Evolutionary conservation across 2,888 invertebrate species (phyloP).

Genomic region (Dilophus febrilis): DNA sequence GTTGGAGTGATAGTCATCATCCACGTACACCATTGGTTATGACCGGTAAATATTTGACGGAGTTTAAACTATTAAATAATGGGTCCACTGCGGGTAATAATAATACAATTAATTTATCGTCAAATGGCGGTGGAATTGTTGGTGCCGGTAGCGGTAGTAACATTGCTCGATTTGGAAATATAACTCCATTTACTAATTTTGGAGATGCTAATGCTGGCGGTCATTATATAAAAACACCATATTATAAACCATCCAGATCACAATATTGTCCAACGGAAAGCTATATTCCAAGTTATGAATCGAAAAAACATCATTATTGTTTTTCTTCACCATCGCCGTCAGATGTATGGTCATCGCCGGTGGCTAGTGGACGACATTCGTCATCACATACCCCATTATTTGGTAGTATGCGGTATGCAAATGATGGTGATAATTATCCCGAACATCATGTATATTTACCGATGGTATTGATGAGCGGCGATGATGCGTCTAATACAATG

Average conservation of each 20-base stretch:
- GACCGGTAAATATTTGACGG: too few relatives aligned
- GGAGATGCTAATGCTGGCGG: too few relatives aligned
- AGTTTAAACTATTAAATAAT: too few relatives aligned
- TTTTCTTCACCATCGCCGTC: conserved; percentile 30
- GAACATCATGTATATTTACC: conserved; percentile 29
- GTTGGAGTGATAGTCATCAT: conserved; percentile 45
- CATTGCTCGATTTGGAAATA: conserved; percentile 2
- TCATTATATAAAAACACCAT: neutral
- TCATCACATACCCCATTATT: conserved; percentile 25
- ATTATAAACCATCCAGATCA: conserved; percentile 16
- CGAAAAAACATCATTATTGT: conserved; percentile 28
- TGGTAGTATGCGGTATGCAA: conserved; percentile 27
- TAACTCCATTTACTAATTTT: conserved; percentile 18
- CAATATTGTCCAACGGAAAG: conserved; percentile 29
- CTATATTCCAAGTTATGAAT: conserved; percentile 29
- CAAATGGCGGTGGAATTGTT: too few relatives aligned
- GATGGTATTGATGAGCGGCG: conserved; percentile 16
- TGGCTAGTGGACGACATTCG: conserved; percentile 26
- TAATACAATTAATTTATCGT: too few relatives aligned
- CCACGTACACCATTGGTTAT: conserved; percentile 42
- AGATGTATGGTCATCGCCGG: conserved; percentile 29
- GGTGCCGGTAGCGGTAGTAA: conserved; percentile 24
- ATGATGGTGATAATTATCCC: conserved; percentile 22
- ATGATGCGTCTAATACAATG: neutral
- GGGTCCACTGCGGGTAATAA: too few relatives aligned